These are phyloP conservation scores for Boulengeromyrus knoepffleri DNA, from an alignment of 2,113 vertebrate species.

Conservation along the genomic window DNA sequence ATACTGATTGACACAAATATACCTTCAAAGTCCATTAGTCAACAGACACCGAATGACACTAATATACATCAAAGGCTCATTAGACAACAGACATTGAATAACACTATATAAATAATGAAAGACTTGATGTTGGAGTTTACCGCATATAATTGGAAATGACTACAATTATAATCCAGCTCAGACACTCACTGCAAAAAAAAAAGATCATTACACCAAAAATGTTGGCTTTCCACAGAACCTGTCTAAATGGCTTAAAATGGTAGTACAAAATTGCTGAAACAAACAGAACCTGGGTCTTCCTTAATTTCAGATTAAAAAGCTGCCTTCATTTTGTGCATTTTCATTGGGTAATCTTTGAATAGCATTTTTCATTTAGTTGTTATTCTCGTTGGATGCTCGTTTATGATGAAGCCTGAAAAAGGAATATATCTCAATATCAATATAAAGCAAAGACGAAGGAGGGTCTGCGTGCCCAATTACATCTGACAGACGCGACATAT, in stretches of 20 bases:
- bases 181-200: neutral
- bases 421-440: neutral
- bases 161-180: neutral
- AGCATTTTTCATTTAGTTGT: neutral
- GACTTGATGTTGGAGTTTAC: neutral
- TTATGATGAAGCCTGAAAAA: neutral
- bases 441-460: neutral
- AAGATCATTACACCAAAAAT: neutral
- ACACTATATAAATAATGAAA: neutral
- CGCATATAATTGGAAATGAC: neutral
- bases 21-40: neutral
- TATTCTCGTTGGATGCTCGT: neutral
- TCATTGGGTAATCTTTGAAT: neutral
- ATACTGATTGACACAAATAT: neutral
- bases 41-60: neutral
- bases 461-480: neutral
- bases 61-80: neutral
- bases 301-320: neutral
- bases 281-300: neutral
- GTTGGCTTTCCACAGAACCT: neutral
- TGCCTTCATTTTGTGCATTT: neutral
- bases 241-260: neutral
- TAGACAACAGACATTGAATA: neutral
- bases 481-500: neutral
- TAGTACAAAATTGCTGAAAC: neutral